Base-by-base conservation (phyloP, 2,797 vertebrate species). In the Sandelia bainsii region DNA sequence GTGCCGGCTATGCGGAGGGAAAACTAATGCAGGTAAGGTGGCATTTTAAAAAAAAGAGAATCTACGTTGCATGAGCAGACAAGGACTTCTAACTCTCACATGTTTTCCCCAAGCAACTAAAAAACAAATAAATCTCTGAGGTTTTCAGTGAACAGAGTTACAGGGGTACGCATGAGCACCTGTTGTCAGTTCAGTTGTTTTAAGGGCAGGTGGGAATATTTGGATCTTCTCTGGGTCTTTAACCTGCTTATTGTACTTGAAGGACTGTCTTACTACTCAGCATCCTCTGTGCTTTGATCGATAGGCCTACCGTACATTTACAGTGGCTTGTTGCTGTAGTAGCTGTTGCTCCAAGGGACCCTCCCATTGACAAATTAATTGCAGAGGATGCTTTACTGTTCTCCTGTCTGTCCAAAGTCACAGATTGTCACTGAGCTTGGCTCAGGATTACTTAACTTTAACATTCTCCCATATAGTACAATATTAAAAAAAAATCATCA, bases 21-120 rank as follows among this genome's bases (percentile, higher is more conserved):
- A 98, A 96, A 72, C 94, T 99, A 37, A 96, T 98, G 90, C 98
- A 99, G 98, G 98, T 98, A 95, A 89, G 89, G 57, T 54, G 78
- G 56, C 49, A 46, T 37, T 39, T 39, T 8, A 4, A 27, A 63
- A 14, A 12, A 7, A 4, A 9, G 2, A 37, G 34, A 10, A 29
- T 29, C 16, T 32, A 3, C 39, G 23, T 0, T 9, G 22, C 19
- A 0, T 11, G n/a, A 57, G 8, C 19, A n/a, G 25, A 37, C 5
- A 27, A 11, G 20, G 4, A 1, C 17, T 46, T 25, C 11, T n/a
- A 19, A 3, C 9, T 5, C 6, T 6, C 46, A 20, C 16, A 25
- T 3, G 25, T 45, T 8, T 4, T n/a, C 12, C 39, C 20, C 23
- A 37, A 8, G 22, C n/a, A 23, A 34, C 2, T 4, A 14, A 17